phyloP scores from a whole-genome alignment of 2,113 vertebrate genomes.

The Menidia beryllina region DNA sequence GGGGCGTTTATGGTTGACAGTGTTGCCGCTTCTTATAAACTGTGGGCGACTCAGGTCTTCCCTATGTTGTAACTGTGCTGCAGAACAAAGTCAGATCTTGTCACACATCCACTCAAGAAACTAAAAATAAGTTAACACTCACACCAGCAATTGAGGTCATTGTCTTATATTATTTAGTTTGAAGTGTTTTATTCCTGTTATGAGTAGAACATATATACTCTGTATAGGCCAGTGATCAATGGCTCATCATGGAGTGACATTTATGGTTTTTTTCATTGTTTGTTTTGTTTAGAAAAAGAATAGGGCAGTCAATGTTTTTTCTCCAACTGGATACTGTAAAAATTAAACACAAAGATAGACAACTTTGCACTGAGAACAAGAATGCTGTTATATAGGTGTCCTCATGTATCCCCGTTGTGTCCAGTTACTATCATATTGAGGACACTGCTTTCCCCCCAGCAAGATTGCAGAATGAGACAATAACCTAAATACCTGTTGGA shows the following conservation, averaged over 20 bases:
- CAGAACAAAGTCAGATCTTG: conserved; percentile 29
- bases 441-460: conserved; percentile 63
- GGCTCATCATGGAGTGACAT: not conserved
- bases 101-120: conserved; percentile 14
- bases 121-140: conserved; percentile 48
- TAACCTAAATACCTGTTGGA: conserved; percentile 72
- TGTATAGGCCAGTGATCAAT: not conserved
- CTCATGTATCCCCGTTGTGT: conserved; percentile 69
- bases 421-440: conserved; percentile 56
- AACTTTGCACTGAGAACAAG: conserved; percentile 26
- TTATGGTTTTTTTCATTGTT: not conserved
- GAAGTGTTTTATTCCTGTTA: conserved; percentile 12
- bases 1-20: conserved; percentile 49
- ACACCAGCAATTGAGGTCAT: conserved; percentile 21
- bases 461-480: conserved; percentile 55
- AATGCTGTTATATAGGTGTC: conserved; percentile 44
- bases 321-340: not conserved
- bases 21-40: conserved; percentile 52
- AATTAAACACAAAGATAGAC: conserved; percentile 48
- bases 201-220: not conserved
- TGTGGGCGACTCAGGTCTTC: conserved; percentile 55
- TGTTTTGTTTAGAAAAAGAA: conserved; percentile 2
- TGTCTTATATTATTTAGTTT: conserved; percentile 28
- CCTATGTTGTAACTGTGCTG: conserved; percentile 24
- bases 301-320: not conserved